Conservation (phyloP, 2,113 vertebrate genomes). For the Eubucco bourcierii region DNA sequence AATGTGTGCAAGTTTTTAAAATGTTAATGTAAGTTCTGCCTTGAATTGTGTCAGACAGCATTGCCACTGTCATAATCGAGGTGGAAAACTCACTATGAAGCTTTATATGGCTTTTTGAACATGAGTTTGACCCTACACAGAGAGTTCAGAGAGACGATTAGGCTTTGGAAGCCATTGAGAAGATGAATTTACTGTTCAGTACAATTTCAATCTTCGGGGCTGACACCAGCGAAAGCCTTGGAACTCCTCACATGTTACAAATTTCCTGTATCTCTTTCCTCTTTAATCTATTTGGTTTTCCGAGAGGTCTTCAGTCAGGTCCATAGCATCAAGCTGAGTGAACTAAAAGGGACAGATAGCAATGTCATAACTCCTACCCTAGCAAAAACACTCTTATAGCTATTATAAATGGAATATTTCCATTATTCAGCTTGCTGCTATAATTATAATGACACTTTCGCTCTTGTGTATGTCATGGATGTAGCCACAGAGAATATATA, state of each 20-base stretch:
- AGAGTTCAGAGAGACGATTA: not conserved
- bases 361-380: rapidly evolving
- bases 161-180: not conserved
- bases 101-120: not conserved
- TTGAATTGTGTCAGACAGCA: not conserved
- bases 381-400: not conserved
- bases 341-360: not conserved
- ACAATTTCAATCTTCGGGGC: not conserved
- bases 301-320: not conserved
- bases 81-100: not conserved
- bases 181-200: not conserved
- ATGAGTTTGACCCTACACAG: not conserved
- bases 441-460: not conserved
- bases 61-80: not conserved
- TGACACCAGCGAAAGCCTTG: not conserved
- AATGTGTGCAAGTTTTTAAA: not conserved
- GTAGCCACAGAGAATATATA: not conserved
- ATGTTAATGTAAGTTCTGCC: not conserved
- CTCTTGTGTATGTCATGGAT: not conserved
- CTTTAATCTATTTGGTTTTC: not conserved
- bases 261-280: not conserved
- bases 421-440: not conserved
- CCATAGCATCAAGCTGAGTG: not conserved
- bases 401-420: rapidly evolving
- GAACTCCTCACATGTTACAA: not conserved